Conservation (phyloP, 2,113 vertebrate genomes). For the Lontra canadensis region DNA sequence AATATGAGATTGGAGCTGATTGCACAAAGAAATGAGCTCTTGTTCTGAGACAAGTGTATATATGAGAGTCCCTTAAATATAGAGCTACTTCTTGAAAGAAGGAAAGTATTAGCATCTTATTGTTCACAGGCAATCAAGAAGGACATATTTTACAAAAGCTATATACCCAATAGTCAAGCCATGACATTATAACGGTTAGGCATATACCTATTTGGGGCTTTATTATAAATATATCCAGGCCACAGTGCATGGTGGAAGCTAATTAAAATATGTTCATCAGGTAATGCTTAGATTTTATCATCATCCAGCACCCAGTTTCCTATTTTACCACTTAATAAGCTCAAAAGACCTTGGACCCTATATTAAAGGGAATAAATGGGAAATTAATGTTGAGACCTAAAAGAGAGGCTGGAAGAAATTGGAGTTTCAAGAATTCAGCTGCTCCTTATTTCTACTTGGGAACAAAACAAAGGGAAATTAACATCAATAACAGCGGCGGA, state of each 20-base stretch:
- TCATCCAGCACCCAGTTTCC: background rate
- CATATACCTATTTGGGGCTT: background rate
- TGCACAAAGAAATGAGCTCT: slow-evolving; percentile 52
- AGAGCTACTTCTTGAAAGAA: slow-evolving; percentile 41
- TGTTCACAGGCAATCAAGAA: slow-evolving; percentile 38
- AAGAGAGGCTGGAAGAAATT: background rate
- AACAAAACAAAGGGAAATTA: slow-evolving; percentile 4
- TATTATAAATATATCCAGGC: background rate
- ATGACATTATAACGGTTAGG: slow-evolving; percentile 12
- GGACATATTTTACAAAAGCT: slow-evolving; percentile 13
- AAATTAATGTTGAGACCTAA: background rate
- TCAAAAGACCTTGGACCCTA: background rate
- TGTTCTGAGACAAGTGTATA: slow-evolving; percentile 1
- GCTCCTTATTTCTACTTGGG: background rate
- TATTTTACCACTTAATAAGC: background rate
- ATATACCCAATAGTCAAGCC: background rate
- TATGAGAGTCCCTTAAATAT: background rate
- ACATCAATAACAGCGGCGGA: background rate
- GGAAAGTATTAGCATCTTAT: background rate
- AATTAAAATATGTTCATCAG: slow-evolving; percentile 17
- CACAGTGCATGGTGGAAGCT: background rate
- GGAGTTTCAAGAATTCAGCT: background rate
- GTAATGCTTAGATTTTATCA: background rate
- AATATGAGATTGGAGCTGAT: slow-evolving; percentile 49
- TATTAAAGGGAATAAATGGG: background rate